Percentiles rank a stretch among this genome's conserved stretches.
Evolutionary conservation across 2,888 invertebrate species (phyloP).

Genomic region (Teinopalpus imperialis): DNA sequence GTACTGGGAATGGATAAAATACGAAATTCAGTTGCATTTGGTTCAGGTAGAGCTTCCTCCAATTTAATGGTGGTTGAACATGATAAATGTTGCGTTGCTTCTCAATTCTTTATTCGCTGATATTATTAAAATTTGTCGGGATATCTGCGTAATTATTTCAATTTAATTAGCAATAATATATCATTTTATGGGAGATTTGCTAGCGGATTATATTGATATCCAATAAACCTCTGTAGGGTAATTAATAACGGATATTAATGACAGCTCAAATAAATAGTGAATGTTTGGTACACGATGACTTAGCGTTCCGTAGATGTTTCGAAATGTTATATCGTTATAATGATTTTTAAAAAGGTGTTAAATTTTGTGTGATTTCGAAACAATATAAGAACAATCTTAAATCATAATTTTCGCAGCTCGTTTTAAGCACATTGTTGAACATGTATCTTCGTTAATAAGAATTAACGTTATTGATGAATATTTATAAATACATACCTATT

Average conservation of each 20-base stretch:
- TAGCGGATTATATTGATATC: constrained; percentile 15
- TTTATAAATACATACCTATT: no score
- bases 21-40: constrained; percentile 63
- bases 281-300: constrained; percentile 21
- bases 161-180: constrained; percentile 25
- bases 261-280: constrained; percentile 35
- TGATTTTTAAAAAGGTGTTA: no score
- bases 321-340: background rate
- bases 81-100: constrained; percentile 60
- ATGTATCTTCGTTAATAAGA: no score
- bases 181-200: constrained; percentile 13
- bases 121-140: constrained; percentile 24
- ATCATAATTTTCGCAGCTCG: no score
- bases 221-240: constrained; percentile 22
- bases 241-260: constrained; percentile 31
- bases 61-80: constrained; percentile 80
- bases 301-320: background rate
- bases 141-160: constrained; percentile 22
- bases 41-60: constrained; percentile 70
- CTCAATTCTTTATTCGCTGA: constrained; percentile 27
- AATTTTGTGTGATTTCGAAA: no score
- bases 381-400: no score
- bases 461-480: no score
- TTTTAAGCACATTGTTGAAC: no score
- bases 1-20: constrained; percentile 23